phyloP scores from a whole-genome alignment of 37 sponge, comb jelly and placozoan genomes.

The Eunapius fragilis region DNA sequence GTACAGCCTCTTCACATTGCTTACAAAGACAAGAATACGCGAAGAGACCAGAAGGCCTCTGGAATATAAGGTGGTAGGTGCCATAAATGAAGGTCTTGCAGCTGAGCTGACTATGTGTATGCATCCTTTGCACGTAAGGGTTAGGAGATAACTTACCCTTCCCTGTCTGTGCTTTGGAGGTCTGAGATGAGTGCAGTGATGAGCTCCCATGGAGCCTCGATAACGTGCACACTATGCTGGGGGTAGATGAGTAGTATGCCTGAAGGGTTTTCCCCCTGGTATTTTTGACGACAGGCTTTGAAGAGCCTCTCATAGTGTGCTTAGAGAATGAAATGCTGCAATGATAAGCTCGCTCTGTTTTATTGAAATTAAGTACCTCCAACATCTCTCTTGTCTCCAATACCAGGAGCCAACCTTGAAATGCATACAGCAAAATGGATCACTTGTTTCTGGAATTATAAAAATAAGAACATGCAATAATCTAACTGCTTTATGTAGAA shows the following conservation, averaged over 20 bases:
- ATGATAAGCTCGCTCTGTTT: background rate
- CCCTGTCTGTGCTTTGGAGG: conserved; percentile 9
- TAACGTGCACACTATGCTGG: conserved; percentile 70
- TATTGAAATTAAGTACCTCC: conserved; percentile 36
- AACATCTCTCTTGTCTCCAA: conserved; percentile 62
- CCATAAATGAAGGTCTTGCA: background rate
- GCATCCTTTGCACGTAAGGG: background rate
- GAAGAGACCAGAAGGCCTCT: conserved; percentile 43
- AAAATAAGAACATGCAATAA: background rate
- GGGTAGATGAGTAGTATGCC: conserved; percentile 78
- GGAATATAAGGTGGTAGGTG: background rate
- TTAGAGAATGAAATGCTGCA: background rate
- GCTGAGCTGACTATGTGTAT: too few relatives aligned
- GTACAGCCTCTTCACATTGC: conserved; percentile 52
- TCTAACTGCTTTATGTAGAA: too few relatives aligned
- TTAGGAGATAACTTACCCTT: background rate
- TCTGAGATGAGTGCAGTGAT: conserved; percentile 36
- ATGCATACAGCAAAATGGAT: conserved; percentile 47
- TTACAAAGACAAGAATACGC: conserved; percentile 41
- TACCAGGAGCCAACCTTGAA: conserved; percentile 54
- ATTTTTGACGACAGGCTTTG: conserved; percentile 55
- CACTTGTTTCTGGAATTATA: conserved; percentile 40
- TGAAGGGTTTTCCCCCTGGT: conserved; percentile 83
- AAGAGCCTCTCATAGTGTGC: conserved; percentile 78
- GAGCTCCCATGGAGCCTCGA: conserved; percentile 62